phyloP scores from a whole-genome alignment of 2,113 vertebrate genomes.

The Casuarius casuarius region DNA sequence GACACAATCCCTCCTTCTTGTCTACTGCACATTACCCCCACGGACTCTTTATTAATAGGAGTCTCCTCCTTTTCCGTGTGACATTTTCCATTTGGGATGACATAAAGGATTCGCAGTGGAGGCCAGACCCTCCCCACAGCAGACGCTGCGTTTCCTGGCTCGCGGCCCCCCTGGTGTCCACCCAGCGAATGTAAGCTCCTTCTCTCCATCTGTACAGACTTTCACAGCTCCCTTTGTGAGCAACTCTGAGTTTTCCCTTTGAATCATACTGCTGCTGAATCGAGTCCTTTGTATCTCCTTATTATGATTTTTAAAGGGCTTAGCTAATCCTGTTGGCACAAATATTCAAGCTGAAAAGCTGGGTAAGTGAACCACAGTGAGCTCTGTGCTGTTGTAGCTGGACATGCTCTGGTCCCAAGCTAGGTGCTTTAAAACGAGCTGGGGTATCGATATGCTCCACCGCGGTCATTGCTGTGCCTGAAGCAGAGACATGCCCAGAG shows the following conservation, averaged over 20 bases:
- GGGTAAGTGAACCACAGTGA: neutral
- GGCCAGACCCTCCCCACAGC: neutral
- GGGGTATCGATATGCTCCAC: neutral
- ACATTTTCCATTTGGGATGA: neutral
- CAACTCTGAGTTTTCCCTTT: neutral
- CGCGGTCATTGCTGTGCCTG: neutral
- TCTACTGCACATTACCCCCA: neutral
- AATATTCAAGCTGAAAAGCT: neutral
- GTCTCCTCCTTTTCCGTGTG: neutral
- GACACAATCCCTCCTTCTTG: neutral
- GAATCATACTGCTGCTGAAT: neutral
- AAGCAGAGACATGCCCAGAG: neutral
- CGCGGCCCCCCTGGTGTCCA: neutral
- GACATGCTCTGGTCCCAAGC: neutral
- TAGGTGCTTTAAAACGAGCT: slow-evolving; percentile 18
- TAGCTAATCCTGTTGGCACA: slow-evolving; percentile 26
- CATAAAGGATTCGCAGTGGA: neutral
- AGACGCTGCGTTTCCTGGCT: neutral
- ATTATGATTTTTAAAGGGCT: slow-evolving; percentile 5
- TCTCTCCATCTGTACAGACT: neutral
- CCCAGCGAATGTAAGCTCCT: neutral
- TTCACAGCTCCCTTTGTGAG: neutral
- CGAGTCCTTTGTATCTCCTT: slow-evolving; percentile 16
- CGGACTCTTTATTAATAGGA: neutral
- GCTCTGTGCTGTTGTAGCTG: neutral